Percentiles rank a stretch among this genome's conserved stretches.
These are phyloP conservation scores for Melipona bicolor DNA, from an alignment of 2,888 invertebrate genomes.

Conservation along the genomic window DNA sequence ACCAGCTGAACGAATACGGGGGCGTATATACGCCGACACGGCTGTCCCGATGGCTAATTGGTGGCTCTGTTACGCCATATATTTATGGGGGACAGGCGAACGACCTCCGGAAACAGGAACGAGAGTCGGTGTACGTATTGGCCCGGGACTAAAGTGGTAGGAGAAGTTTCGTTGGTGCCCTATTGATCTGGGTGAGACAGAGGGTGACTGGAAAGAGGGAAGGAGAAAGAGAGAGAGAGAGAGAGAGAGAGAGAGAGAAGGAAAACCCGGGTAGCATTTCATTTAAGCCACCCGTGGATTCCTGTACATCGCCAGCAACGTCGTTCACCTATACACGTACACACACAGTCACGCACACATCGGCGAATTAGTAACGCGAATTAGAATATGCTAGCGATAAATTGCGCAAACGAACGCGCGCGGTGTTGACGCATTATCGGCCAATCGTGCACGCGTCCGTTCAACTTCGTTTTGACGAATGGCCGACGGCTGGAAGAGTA, in stretches of 20 bases:
- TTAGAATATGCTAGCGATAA: constrained; percentile 67
- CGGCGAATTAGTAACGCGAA: constrained; percentile 69
- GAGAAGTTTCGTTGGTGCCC: constrained; percentile 73
- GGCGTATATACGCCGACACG: constrained; percentile 52
- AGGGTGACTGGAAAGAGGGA: not conserved
- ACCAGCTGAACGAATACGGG: not conserved
- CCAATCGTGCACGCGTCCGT: constrained; percentile 33
- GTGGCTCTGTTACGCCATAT: constrained; percentile 68
- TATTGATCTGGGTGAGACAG: constrained; percentile 71
- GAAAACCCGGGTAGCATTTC: constrained; percentile 67
- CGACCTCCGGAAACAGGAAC: constrained; percentile 66
- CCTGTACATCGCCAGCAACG: constrained; percentile 54
- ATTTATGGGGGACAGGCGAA: constrained; percentile 68
- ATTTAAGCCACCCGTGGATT: constrained; percentile 77
- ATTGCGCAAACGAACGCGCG: constrained; percentile 40
- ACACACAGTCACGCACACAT: constrained; percentile 22
- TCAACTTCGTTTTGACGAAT: constrained; percentile 7
- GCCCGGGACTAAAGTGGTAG: constrained; percentile 59
- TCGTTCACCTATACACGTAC: constrained; percentile 4
- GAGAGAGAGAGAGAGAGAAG: not conserved
- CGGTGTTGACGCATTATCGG: constrained; percentile 63
- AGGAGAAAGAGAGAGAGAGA: constrained; percentile 38
- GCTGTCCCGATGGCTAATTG: constrained; percentile 72
- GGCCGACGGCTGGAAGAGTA: not conserved
- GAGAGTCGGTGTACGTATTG: constrained; percentile 61